These are phyloP conservation scores for Sceloporus undulatus DNA, from an alignment of 2,113 vertebrate genomes.

Conservation along the genomic window DNA sequence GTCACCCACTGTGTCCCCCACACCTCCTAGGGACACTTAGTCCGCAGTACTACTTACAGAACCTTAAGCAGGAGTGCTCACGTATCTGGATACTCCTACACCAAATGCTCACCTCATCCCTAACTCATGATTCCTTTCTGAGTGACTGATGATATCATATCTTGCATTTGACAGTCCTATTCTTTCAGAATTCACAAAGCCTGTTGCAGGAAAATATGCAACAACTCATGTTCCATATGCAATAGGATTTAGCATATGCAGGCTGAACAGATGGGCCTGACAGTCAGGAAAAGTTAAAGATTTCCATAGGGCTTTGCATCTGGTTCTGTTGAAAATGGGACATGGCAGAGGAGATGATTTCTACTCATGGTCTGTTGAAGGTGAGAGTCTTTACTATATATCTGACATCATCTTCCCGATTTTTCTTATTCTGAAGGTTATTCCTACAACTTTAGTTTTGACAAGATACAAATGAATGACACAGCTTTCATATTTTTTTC, in stretches of 20 bases:
- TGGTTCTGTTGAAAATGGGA: neutral
- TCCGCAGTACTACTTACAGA: neutral
- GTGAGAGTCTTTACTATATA: neutral
- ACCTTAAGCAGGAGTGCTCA: neutral
- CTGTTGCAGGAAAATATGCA: neutral
- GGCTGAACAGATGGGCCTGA: neutral
- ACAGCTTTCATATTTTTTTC: constrained; percentile 13
- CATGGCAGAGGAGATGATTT: neutral
- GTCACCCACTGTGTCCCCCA: no score
- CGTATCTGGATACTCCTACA: neutral
- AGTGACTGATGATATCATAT: neutral
- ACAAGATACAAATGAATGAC: constrained; percentile 36
- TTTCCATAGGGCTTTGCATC: neutral
- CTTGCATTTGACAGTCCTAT: neutral
- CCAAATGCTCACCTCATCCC: neutral
- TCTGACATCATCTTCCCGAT: neutral
- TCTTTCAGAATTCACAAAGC: neutral
- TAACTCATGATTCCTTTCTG: neutral
- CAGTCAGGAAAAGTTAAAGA: neutral
- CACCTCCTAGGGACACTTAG: no score
- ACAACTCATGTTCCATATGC: neutral
- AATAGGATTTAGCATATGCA: neutral
- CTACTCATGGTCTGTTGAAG: neutral
- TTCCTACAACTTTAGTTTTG: constrained; percentile 13
- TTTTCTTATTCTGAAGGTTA: constrained; percentile 8